These are phyloP conservation scores for Amazona finschi DNA, from an alignment of 2,797 vertebrate genomes.

Conservation along the genomic window DNA sequence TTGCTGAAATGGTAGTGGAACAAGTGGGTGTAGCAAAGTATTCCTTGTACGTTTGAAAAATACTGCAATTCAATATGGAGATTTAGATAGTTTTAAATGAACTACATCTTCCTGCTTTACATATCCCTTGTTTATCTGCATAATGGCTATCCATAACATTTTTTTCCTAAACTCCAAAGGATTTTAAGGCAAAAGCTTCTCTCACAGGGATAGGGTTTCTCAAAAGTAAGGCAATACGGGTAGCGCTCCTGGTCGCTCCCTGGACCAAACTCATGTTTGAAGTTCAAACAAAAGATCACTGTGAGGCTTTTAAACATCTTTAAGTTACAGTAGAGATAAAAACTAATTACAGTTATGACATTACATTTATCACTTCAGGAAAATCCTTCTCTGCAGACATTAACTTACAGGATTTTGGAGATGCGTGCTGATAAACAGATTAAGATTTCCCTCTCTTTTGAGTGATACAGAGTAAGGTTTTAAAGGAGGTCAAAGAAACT, in stretches of 20 bases:
- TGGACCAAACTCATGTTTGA: constrained; percentile 20
- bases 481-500: not conserved
- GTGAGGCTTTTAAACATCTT: constrained; percentile 32
- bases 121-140: not conserved
- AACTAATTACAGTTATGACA: constrained; percentile 70
- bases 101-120: not conserved
- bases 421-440: not conserved
- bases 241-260: not conserved
- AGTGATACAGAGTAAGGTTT: not conserved
- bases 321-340: constrained; percentile 36
- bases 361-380: constrained; percentile 56
- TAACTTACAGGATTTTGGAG: not conserved
- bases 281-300: constrained; percentile 73
- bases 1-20: not conserved
- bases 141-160: not conserved
- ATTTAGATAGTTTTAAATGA: not conserved
- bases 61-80: not conserved
- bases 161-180: not conserved
- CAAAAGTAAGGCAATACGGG: constrained; percentile 15
- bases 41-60: not conserved
- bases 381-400: not conserved
- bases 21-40: not conserved
- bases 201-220: constrained; percentile 77
- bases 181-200: constrained; percentile 29
- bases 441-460: not conserved